Base-by-base conservation (phyloP, 2,113 vertebrate species). In the Esox niger region DNA sequence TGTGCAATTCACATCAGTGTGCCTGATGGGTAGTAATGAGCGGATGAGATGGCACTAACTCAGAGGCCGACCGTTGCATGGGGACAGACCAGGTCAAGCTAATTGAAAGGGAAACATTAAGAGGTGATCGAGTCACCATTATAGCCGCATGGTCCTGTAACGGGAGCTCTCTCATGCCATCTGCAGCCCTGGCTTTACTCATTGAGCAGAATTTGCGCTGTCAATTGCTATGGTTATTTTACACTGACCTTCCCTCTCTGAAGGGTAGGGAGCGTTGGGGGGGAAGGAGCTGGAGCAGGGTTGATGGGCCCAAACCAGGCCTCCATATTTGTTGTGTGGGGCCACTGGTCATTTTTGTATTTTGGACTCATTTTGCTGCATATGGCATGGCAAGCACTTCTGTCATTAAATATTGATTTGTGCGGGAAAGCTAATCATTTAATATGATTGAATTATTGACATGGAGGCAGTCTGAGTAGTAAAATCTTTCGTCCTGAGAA, bases 361-460 rank as follows among this genome's bases (percentile, higher is more conserved):
- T 43, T 43, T 15, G 17, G 38, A 43, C 38, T n/a, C n/a, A n/a
- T n/a, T n/a, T n/a, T n/a, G n/a, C n/a, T n/a, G n/a, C n/a, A 43
- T 4, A 43, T 10, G 13, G 21, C 47, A n/a, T 23, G 11, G 6
- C 10, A 49, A 57, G 33, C 58, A 61, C 56, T 61, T 33, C 61
- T 38, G 54, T 35, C 38, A 26, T 66, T 56, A 67, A 62, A 61
- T 73, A 67, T 61, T 62, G 70, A 58, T 62, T 52, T 27, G 23
- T 10, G 30, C 43, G 26, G 43, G 43, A 32, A 26, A 15, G 17
- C 57, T 62, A 73, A 66, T 66, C 47, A 30, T 67, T 67, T 46
- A 59, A 66, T 38, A 25, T 46, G 35, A 56, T 21, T 73, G 71
- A 68, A 62, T 59, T 73, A 73, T 56, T 57, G 71, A 67, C 70